phyloP scores from a whole-genome alignment of 2,888 invertebrate species.

The Caenorhabditis imperialis region DNA sequence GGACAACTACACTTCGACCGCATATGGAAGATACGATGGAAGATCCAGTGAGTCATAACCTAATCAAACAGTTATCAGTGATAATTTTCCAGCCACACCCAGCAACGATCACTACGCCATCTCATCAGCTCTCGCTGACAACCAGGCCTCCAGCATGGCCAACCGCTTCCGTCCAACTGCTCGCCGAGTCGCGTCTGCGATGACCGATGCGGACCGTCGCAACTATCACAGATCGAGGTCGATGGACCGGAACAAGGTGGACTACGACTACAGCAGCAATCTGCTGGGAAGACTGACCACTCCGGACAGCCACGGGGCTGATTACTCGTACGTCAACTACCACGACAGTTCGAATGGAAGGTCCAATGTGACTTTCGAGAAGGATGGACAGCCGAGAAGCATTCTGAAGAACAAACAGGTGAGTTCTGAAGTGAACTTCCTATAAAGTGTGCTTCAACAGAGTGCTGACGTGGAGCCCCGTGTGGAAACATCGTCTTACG shows the following conservation, averaged over 20 bases:
- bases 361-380: constrained; percentile 54
- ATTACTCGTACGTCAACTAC: constrained; percentile 75
- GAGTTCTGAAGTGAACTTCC: background rate
- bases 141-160: constrained; percentile 43
- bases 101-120: constrained; percentile 52
- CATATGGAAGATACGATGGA: constrained; percentile 36
- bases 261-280: constrained; percentile 49
- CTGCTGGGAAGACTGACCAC: constrained; percentile 42
- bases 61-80: too few species aligned
- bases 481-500: constrained; percentile 48
- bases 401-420: constrained; percentile 77
- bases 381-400: constrained; percentile 62
- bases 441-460: constrained; percentile 16
- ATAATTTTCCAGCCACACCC: constrained; percentile 54
- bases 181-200: constrained; percentile 61
- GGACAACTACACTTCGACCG: constrained; percentile 38
- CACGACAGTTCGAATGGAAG: constrained; percentile 70
- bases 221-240: constrained; percentile 62
- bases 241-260: constrained; percentile 65
- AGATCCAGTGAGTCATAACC: constrained; percentile 42
- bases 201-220: constrained; percentile 62
- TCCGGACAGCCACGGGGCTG: constrained; percentile 63
- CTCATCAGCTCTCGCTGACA: constrained; percentile 39
- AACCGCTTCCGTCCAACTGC: constrained; percentile 60
- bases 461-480: constrained; percentile 65